Percentiles rank a stretch among this genome's conserved stretches.
phyloP scores from a whole-genome alignment of 1,140 invertebrate genomes.

The Drosophila trapezifrons region DNA sequence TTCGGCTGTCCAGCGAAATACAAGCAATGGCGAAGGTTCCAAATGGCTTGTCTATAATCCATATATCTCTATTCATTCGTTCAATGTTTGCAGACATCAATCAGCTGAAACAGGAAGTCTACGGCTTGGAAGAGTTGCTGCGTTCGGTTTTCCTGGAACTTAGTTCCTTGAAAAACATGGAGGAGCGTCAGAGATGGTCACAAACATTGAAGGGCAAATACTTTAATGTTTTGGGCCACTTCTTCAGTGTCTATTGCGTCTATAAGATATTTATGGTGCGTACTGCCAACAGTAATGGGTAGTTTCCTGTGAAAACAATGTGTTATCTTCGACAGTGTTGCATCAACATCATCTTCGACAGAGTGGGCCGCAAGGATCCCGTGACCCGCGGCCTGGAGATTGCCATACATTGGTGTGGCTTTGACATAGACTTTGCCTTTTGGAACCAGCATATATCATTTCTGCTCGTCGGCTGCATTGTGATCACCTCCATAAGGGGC shows the following conservation, averaged over 20 bases:
- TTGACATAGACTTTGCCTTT: slow-evolving; percentile 98
- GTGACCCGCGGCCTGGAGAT: slow-evolving; percentile 99
- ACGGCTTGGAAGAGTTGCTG: slow-evolving; percentile 94
- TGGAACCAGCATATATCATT: slow-evolving; percentile 99
- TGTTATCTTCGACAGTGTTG: slow-evolving; percentile 88
- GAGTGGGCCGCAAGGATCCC: slow-evolving; percentile 99
- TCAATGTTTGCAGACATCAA: slow-evolving; percentile 87
- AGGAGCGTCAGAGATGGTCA: slow-evolving; percentile 97
- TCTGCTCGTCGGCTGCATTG: slow-evolving; percentile 98
- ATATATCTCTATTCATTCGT: background rate
- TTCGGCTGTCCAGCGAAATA: slow-evolving; percentile 85
- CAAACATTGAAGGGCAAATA: slow-evolving; percentile 99
- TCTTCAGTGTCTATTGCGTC: slow-evolving; percentile 99
- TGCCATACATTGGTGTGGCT: slow-evolving; percentile 97
- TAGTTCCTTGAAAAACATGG: slow-evolving; percentile 96
- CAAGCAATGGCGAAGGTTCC: slow-evolving; percentile 86
- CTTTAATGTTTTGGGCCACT: slow-evolving; percentile 99
- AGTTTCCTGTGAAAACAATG: background rate
- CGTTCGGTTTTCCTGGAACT: slow-evolving; percentile 97
- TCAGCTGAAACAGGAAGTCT: slow-evolving; percentile 94
- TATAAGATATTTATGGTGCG: slow-evolving; percentile 98
- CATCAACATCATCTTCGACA: slow-evolving; percentile 99
- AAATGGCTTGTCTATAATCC: background rate
- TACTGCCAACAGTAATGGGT: rapidly evolving
- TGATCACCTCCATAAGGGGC: slow-evolving; percentile 98